Base-by-base conservation (phyloP, 2,113 vertebrate species). In the Oenanthe melanoleuca region DNA sequence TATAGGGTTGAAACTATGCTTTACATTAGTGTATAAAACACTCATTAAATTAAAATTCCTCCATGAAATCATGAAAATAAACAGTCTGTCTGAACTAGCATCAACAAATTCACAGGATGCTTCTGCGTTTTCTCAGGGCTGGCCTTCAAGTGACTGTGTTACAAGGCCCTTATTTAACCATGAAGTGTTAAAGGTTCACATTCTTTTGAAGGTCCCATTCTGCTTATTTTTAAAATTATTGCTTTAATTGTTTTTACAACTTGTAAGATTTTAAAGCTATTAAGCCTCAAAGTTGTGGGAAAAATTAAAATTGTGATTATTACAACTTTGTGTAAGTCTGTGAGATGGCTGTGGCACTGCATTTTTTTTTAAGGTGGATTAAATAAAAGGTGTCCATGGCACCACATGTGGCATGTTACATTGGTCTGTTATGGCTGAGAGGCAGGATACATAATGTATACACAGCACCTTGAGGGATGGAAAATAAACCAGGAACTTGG, bases 31-130 rank as follows among this genome's bases (percentile, higher is more conserved):
- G 98, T 98, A 98, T 94, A 99, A 99, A 98, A 98, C 98, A 98
- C 98, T 98, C 98, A 98, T 98, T 99, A 98, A 99, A 99, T 99
- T 99, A 98, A 99, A 99, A 99, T 99, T 99, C 98, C 98, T 99
- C 98, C 97, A 99, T 98, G 98, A 98, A 98, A 98, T 96, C 98
- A 98, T 99, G 98, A 99, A 99, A 99, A 99, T 99, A 99, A 99
- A 99, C 99, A 99, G 99, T 97, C 97, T 97, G 98, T 98, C 98
- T 98, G 98, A 98, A 98, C 97, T 99, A 98, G 98, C 98, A 99
- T 98, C 98, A 98, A 98, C 98, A 98, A 98, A 98, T 98, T 98
- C 98, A 94, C 98, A 98, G 98, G 98, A 97, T 95, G 98, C 97
- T 98, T 98, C 99, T 99, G 99, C 91, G 95, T 98, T 98, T 99